phyloP scores from a whole-genome alignment of 2,888 invertebrate species.

The Smittia aterrima region DNA sequence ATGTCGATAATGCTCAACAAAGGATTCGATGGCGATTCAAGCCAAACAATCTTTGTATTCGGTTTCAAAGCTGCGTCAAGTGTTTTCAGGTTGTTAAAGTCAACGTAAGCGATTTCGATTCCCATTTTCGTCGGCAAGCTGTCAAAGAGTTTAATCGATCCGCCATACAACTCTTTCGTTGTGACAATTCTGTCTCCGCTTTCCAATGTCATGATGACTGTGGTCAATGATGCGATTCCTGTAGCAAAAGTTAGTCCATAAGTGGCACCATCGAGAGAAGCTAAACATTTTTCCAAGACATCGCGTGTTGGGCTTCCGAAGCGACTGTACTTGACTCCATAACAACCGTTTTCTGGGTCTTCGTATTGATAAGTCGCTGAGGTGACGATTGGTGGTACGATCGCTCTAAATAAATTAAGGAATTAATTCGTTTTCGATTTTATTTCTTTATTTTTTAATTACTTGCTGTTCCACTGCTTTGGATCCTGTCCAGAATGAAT shows the following conservation, averaged over 20 bases:
- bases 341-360: conserved; percentile 70
- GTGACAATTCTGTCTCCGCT: conserved; percentile 62
- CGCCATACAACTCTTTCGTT: conserved; percentile 64
- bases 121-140: conserved; percentile 18
- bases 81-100: conserved; percentile 42
- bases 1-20: conserved; percentile 40
- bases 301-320: conserved; percentile 64
- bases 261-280: conserved; percentile 61
- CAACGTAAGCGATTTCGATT: conserved; percentile 43
- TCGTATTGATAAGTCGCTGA: conserved; percentile 92
- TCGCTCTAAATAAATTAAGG: conserved; percentile 54
- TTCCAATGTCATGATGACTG: conserved; percentile 56
- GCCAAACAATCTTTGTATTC: conserved; percentile 39
- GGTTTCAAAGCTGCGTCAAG: conserved; percentile 44
- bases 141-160: conserved; percentile 54
- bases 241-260: conserved; percentile 59
- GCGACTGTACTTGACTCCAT: conserved; percentile 58
- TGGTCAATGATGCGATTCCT: conserved; percentile 59
- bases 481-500: conserved; percentile 93
- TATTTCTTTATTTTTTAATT: not conserved
- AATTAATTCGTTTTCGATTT: not conserved
- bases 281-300: conserved; percentile 59
- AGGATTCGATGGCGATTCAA: conserved; percentile 43
- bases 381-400: conserved; percentile 85
- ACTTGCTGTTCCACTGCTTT: conserved; percentile 52